Percentiles rank a stretch among this genome's conserved stretches.
Conservation (phyloP, 30 jellyfish, hydroid and myxozoan genomes). For the Cassiopea xamachana region DNA sequence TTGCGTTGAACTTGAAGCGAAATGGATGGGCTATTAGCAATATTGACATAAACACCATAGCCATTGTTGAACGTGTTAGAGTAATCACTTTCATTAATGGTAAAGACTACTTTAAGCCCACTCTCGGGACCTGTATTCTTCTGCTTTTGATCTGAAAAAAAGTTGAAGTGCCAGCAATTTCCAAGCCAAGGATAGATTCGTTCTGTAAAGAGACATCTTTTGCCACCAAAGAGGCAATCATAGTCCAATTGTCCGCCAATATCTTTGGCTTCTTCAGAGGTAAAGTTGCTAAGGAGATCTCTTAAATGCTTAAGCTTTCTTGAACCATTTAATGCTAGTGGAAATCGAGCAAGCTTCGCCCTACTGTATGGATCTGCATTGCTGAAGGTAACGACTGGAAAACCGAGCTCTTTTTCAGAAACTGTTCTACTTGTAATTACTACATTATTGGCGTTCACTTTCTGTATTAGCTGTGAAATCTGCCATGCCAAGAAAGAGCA, state of each 20-base stretch:
- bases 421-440: not conserved
- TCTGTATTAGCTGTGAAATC: not conserved
- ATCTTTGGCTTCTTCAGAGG: not conserved
- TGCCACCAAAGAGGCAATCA: not conserved
- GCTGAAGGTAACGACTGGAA: not conserved
- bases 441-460: not conserved
- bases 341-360: not conserved
- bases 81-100: not conserved
- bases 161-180: not conserved
- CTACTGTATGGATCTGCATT: slow-evolving; percentile 1
- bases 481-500: not conserved
- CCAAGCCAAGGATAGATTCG: not conserved
- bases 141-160: not conserved
- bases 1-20: not conserved
- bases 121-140: not conserved
- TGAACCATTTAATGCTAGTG: not conserved
- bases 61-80: not conserved
- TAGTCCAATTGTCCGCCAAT: not conserved
- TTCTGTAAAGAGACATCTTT: not conserved
- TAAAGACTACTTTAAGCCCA: not conserved
- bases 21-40: not conserved
- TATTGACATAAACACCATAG: not conserved
- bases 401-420: not conserved
- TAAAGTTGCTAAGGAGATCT: not conserved
- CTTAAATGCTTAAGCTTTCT: not conserved